These are phyloP conservation scores for Apomyelois bistriatella DNA, from an alignment of 2,888 invertebrate genomes.

Conservation along the genomic window DNA sequence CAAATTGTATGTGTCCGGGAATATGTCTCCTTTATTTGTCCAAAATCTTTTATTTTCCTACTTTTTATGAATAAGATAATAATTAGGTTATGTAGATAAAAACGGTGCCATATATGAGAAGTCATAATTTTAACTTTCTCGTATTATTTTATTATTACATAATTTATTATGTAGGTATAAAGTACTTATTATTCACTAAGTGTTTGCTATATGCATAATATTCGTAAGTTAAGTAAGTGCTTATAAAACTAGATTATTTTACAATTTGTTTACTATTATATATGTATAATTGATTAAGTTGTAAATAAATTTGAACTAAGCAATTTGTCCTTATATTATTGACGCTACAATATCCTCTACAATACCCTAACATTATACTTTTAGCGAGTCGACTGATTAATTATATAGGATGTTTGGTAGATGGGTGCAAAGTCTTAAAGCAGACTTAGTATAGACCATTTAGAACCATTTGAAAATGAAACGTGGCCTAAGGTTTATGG, in stretches of 20 bases:
- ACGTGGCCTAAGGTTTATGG: no score
- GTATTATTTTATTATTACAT: constrained; percentile 19
- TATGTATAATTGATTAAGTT: constrained; percentile 26
- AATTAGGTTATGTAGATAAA: background rate
- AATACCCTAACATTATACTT: no score
- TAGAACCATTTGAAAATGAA: no score
- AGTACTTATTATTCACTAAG: constrained; percentile 13
- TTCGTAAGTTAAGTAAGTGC: background rate
- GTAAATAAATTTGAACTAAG: constrained; percentile 36
- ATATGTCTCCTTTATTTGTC: background rate
- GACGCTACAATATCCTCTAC: no score
- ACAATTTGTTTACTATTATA: no score
- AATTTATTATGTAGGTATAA: constrained; percentile 16
- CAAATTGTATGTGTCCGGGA: no score
- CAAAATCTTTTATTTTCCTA: background rate
- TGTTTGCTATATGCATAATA: constrained; percentile 20
- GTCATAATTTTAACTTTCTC: background rate
- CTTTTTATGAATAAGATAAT: background rate
- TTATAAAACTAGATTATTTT: no score
- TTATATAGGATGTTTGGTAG: no score
- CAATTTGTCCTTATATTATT: background rate
- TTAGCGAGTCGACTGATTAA: no score
- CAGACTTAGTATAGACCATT: no score
- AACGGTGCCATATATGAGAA: constrained; percentile 9
- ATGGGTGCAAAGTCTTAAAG: no score